Evolutionary conservation across 1,140 invertebrate genomes (phyloP), one percentile per base, ranked within the genome.

Genomic region (Protaetia brevitarsis): DNA sequence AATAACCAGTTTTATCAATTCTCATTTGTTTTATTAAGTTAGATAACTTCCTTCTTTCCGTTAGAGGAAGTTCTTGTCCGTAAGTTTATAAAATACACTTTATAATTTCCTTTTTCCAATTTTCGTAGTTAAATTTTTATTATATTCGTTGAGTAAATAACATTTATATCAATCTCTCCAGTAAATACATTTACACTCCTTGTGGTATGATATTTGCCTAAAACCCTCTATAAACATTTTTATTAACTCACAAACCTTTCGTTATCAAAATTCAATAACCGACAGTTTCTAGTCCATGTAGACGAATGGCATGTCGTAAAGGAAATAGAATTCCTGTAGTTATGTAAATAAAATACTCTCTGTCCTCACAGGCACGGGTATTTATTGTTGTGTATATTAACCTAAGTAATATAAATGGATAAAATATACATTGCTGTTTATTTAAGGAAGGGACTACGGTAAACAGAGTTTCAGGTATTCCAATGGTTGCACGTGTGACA

Each of bases 211-310:
- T 51, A 23, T 51, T 51, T 51, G 16, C 41, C 16, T 23, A 23
- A 51, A 51, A 23, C 41, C n/a, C 41, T 51, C 41, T 51, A 51
- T 23, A 51, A 51, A 51, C 26, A 51, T 51, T 51, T 51, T 51
- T 51, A 51, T 51, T 51, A 0, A 10, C 2, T 21, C 41, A 51
- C 41, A 26, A 5, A 23, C 11, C 19, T 0, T 23, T 16, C 41
- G 1, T 51, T 51, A 51, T 51, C 41, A 51, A 51, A 51, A 51
- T 51, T 51, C 13, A 51, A 51, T 51, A 51, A 51, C 41, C 19
- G 41, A 51, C 26, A 51, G 26, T 51, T 51, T 51, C 13, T 10
- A 51, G 16, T 23, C 19, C 26, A 51, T 51, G 19, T 51, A 51
- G 26, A 51, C 41, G 41, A 19, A 10, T 10, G 8, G 41, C 7